Percentiles rank a stretch among this genome's conserved stretches.
phyloP scores from a whole-genome alignment of 2,797 vertebrate species.

The Netta rufina region DNA sequence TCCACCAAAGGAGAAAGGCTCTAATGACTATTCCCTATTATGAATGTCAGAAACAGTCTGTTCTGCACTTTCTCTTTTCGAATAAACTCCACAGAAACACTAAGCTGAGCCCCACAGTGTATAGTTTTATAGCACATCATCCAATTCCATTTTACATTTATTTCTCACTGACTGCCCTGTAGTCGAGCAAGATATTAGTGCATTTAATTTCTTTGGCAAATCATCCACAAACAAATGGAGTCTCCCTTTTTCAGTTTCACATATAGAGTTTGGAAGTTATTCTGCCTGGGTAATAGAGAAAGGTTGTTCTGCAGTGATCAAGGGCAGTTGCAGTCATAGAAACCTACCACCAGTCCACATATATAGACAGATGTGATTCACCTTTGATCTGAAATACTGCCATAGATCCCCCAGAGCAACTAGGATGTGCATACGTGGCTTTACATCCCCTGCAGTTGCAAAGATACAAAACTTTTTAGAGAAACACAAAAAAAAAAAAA shows the following conservation, averaged over 20 bases:
- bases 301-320: background rate
- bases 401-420: background rate
- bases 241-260: background rate
- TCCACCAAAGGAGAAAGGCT: background rate
- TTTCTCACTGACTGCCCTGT: background rate
- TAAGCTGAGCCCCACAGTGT: background rate
- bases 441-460: accelerated
- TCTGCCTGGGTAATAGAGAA: background rate
- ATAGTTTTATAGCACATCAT: background rate
- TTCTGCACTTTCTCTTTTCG: background rate
- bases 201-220: background rate
- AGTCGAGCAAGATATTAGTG: background rate
- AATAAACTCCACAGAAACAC: background rate
- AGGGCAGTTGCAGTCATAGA: background rate
- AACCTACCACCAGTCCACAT: background rate
- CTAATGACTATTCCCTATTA: background rate
- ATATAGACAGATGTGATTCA: background rate
- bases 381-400: background rate
- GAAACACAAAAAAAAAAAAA: background rate
- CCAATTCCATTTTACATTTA: background rate
- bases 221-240: background rate
- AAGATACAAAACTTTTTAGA: background rate
- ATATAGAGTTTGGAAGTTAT: background rate
- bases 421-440: background rate
- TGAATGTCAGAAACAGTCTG: background rate